phyloP scores from a whole-genome alignment of 2,113 vertebrate species.

The Lagopus muta region DNA sequence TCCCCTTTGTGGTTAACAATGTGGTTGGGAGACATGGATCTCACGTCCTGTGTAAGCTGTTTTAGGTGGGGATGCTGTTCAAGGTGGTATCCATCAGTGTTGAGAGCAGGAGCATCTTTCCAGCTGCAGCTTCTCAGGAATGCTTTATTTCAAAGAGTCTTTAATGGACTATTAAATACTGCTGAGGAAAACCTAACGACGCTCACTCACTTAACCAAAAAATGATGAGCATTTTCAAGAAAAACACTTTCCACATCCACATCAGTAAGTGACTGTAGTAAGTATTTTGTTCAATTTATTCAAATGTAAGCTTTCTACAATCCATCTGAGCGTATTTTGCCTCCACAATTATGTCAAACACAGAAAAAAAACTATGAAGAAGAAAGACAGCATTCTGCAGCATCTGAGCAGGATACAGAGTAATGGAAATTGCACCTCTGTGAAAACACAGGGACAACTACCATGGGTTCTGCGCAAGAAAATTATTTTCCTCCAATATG shows the following conservation, averaged over 20 bases:
- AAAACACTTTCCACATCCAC: background rate
- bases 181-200: background rate
- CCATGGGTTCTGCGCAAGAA: background rate
- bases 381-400: fast-evolving
- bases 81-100: background rate
- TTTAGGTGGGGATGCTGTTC: background rate
- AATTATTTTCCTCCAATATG: background rate
- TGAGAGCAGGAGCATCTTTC: background rate
- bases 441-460: background rate
- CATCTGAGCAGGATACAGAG: fast-evolving
- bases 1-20: background rate
- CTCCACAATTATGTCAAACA: background rate
- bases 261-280: background rate
- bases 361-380: background rate
- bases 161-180: conserved; percentile 46
- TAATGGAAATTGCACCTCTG: fast-evolving
- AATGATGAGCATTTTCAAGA: background rate
- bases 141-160: background rate
- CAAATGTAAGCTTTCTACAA: background rate
- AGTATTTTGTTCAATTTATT: background rate
- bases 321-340: background rate
- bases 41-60: background rate
- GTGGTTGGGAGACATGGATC: background rate
- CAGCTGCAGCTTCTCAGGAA: background rate
- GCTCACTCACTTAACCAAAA: conserved; percentile 1